Conservation (phyloP, 2,888 invertebrate species). For the Synergus gifuensis region DNA sequence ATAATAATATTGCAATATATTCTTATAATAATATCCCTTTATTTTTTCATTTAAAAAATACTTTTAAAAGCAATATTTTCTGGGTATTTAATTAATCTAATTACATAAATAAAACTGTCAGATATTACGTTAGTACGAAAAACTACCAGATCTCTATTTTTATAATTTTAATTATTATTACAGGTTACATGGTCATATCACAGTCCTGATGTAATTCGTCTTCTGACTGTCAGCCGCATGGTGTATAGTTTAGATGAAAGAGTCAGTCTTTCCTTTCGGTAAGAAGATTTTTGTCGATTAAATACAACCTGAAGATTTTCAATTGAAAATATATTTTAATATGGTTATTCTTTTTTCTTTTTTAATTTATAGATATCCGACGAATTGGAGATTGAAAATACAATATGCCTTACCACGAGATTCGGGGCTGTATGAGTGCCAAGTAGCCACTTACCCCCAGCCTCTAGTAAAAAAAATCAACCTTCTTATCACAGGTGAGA, state of each 20-base stretch:
- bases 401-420: conserved; percentile 81
- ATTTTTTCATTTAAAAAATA: background rate
- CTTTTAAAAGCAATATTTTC: background rate
- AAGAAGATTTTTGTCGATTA: conserved; percentile 58
- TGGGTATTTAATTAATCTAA: background rate
- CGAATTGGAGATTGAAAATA: conserved; percentile 83
- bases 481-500: conserved; percentile 79
- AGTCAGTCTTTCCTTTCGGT: conserved; percentile 81
- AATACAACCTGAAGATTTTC: background rate
- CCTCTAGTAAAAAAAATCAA: conserved; percentile 81
- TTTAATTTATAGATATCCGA: conserved; percentile 75
- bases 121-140: background rate
- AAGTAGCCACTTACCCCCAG: conserved; percentile 82
- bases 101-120: background rate
- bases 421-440: conserved; percentile 83
- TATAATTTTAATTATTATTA: conserved; percentile 59
- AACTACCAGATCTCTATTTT: conserved; percentile 29
- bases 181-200: conserved; percentile 83
- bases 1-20: conserved; percentile 3
- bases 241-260: conserved; percentile 82
- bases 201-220: conserved; percentile 80
- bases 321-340: background rate
- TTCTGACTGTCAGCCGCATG: conserved; percentile 81
- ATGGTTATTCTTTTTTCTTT: conserved; percentile 21
- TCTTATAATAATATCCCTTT: conserved; percentile 10